These are phyloP conservation scores for Entomobrya multifasciata DNA, from an alignment of 2,888 invertebrate genomes.

Conservation along the genomic window DNA sequence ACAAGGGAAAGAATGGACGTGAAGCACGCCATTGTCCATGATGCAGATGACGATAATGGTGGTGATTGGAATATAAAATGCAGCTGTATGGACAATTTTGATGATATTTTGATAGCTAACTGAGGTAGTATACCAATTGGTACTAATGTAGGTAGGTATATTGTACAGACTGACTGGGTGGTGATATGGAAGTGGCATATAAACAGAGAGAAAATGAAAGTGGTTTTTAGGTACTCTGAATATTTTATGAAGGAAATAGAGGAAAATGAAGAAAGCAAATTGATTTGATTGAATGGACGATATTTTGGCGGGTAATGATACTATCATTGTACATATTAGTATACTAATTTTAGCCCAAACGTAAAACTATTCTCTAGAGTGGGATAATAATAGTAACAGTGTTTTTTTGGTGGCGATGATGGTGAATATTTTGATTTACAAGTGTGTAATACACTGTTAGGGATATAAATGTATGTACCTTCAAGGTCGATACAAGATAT, in stretches of 20 bases:
- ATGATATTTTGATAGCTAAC: not conserved
- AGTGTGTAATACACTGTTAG: too few relatives aligned
- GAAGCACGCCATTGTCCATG: conserved; percentile 9
- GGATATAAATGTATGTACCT: conserved; percentile 85
- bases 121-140: not conserved
- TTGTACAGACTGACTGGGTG: not conserved
- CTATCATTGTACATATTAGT: too few relatives aligned
- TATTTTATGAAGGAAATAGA: conserved; percentile 15
- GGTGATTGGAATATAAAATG: not conserved
- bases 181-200: not conserved
- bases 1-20: conserved; percentile 4
- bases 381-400: too few relatives aligned
- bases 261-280: not conserved
- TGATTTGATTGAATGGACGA: not conserved
- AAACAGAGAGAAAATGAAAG: conserved; percentile 2
- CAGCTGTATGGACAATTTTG: not conserved
- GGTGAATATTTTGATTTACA: too few relatives aligned
- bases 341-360: too few relatives aligned
- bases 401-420: too few relatives aligned
- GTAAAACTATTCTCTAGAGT: too few relatives aligned
- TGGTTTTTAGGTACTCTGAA: not conserved
- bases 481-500: conserved; percentile 91
- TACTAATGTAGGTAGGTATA: too few relatives aligned
- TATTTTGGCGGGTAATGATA: not conserved
- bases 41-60: not conserved